Conservation (phyloP, 2,113 vertebrate species). For the Ophthalmolycus amberensis region DNA sequence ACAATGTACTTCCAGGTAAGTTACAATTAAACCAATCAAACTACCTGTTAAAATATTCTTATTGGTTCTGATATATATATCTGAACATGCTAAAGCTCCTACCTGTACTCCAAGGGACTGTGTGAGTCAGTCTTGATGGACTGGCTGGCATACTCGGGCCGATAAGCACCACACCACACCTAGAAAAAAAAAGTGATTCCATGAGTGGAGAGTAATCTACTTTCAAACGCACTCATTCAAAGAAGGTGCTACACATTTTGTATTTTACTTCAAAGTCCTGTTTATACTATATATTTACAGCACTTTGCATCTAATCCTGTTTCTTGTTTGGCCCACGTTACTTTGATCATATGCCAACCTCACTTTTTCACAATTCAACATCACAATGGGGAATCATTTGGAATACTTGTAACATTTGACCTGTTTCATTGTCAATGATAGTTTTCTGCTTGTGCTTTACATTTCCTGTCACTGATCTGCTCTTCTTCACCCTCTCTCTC, state of each 20-base stretch:
- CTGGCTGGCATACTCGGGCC: conserved; percentile 94
- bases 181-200: conserved; percentile 24
- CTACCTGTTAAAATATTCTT: neutral
- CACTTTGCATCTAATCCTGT: neutral
- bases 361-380: neutral
- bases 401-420: conserved; percentile 3
- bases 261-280: neutral
- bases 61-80: neutral
- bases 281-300: neutral
- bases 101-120: conserved; percentile 97
- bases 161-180: conserved; percentile 97
- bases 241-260: neutral
- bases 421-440: conserved; percentile 3
- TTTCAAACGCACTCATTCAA: conserved; percentile 12
- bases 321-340: neutral
- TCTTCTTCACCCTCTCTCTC: neutral
- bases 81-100: conserved; percentile 14
- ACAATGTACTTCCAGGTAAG: neutral
- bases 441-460: conserved; percentile 19
- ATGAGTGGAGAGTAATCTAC: neutral
- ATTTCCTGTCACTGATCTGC: conserved; percentile 32
- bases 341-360: neutral
- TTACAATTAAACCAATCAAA: neutral
- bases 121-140: conserved; percentile 96
- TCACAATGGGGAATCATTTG: neutral